Base-by-base conservation (phyloP, 2,888 invertebrate species). In the Malthinus flaveolus region DNA sequence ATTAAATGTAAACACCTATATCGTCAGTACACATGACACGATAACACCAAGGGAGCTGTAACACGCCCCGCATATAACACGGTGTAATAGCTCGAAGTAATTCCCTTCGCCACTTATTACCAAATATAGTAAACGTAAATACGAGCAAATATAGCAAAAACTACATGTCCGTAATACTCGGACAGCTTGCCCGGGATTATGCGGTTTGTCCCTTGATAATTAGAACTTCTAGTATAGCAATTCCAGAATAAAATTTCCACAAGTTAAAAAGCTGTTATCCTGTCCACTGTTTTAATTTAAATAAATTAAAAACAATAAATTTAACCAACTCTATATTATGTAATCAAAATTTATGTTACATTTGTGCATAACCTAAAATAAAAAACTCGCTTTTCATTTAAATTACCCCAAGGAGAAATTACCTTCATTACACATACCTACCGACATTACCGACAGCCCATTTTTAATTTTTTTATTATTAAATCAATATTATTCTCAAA, bases 131-230 rank as follows among this genome's bases (percentile, higher is more conserved):
- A 48, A 42, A 23, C 48, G 48, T 42, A 48, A 54, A 54, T 48
- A 39, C 39, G 31, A 47, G 48, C 47, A 32, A 48, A 39, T 54
- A 48, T 54, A 15, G 48, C 47, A 47, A 54, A 54, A 54, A 54
- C 47, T 48, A 48, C 54, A 39, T 39, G 37, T 48, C 54, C 39
- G 54, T 54, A 54, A 54, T 48, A 54, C 48, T 32, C 31, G 6
- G 54, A 54, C 54, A 48, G 23, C 42, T 33, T 54, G 23, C 39
- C 46, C 52, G 36, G 54, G 39, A 54, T 48, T 54, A 46, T 54
- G 54, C 31, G 54, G 54, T 54, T 54, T 54, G 54, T 54, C 54
- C 54, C 54, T 46, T 34, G 54, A 46, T 31, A 54, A 54, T 54
- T 54, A 54, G 13, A 39, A 48, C 32, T 48, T 48, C 48, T 36